phyloP scores from a whole-genome alignment of 2,113 vertebrate species.

The Carassius carassius region DNA sequence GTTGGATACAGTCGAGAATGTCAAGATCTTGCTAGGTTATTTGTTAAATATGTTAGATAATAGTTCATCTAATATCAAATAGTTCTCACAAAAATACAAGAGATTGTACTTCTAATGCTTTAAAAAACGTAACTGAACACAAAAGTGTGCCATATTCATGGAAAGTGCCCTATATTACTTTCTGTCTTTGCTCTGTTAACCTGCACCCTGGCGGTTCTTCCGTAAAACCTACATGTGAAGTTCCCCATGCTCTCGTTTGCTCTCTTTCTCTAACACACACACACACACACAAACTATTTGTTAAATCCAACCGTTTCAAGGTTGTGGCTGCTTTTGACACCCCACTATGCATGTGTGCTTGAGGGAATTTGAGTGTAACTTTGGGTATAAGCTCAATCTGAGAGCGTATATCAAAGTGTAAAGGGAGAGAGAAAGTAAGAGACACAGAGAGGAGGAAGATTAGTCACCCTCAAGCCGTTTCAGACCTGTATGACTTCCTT shows the following conservation, averaged over 20 bases:
- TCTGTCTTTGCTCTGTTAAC: neutral
- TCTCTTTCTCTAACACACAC: neutral
- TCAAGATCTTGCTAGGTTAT: neutral
- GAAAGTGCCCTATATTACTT: neutral
- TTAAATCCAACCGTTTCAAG: slow-evolving; percentile 8
- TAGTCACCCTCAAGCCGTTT: neutral
- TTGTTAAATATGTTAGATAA: neutral
- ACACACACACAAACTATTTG: neutral
- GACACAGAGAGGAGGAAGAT: neutral
- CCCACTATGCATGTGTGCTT: neutral
- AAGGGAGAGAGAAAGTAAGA: neutral
- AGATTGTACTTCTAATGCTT: neutral
- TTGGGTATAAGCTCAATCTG: slow-evolving; percentile 18
- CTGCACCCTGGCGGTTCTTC: neutral
- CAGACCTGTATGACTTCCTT: neutral
- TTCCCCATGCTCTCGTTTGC: neutral
- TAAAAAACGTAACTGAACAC: neutral
- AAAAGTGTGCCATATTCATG: neutral
- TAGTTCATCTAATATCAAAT: neutral
- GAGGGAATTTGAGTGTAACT: neutral
- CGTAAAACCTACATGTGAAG: neutral
- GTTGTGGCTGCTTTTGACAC: slow-evolving; percentile 9
- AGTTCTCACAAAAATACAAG: neutral
- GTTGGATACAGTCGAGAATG: neutral
- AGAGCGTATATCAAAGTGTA: neutral